Percentiles rank a stretch among this genome's conserved stretches.
Conservation (phyloP, 2,797 vertebrate genomes). For the Lepus oiostolus region DNA sequence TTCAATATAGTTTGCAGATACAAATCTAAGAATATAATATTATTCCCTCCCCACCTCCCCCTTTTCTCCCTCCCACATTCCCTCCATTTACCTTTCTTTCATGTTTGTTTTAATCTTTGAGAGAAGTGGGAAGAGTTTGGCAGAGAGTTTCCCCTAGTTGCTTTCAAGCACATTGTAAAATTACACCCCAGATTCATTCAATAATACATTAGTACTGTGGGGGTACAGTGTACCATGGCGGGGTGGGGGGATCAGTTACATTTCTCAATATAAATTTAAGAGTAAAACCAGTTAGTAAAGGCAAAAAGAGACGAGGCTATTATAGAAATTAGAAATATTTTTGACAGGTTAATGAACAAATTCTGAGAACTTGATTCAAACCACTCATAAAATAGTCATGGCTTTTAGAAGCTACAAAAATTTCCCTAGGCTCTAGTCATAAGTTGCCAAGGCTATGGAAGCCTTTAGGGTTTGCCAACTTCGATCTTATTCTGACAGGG, state of each 20-base stretch:
- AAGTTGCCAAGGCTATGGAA: no score
- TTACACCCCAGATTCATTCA: not conserved
- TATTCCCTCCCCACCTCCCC: no score
- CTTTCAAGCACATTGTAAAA: not conserved
- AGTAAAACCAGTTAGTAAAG: not conserved
- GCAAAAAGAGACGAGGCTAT: not conserved
- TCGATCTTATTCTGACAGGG: no score
- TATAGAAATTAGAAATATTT: not conserved
- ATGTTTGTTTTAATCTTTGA: no score
- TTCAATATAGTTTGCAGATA: no score
- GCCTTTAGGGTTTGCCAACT: no score
- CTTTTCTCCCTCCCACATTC: no score
- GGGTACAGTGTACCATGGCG: not conserved
- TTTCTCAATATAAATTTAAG: not conserved
- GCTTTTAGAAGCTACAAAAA: not conserved
- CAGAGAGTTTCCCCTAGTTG: not conserved
- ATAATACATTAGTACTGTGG: fast-evolving
- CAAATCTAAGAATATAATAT: no score
- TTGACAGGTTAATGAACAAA: not conserved
- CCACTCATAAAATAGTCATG: not conserved
- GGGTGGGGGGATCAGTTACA: fast-evolving
- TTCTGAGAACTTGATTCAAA: constrained; percentile 28
- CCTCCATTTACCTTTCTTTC: no score
- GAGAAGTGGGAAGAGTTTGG: not conserved
- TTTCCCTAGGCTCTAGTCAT: not conserved